Conservation (phyloP, 1,140 invertebrate species). For the Trialeurodes vaporariorum region DNA sequence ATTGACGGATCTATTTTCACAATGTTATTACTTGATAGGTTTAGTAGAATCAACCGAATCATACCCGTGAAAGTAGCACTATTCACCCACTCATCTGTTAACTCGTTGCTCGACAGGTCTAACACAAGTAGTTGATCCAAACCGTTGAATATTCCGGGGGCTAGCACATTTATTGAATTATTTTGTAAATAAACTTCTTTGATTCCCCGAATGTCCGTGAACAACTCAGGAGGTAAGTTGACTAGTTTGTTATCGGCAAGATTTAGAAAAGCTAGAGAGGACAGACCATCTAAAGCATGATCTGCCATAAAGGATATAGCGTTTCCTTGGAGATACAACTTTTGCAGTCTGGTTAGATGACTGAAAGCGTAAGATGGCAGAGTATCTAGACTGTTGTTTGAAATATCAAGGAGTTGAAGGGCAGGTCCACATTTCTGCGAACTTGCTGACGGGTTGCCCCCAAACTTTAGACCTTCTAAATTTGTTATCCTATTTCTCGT, state of each 20-base stretch:
- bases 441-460: conserved; percentile 37
- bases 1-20: conserved; percentile 62
- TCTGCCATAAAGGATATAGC: conserved; percentile 64
- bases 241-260: conserved; percentile 69
- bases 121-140: conserved; percentile 66
- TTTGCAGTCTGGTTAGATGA: conserved; percentile 48
- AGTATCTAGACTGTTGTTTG: conserved; percentile 68
- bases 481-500: conserved; percentile 69
- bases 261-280: conserved; percentile 59
- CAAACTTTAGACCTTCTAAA: conserved; percentile 59
- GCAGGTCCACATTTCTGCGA: conserved; percentile 54
- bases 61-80: conserved; percentile 73
- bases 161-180: conserved; percentile 74
- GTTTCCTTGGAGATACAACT: conserved; percentile 53
- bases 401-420: conserved; percentile 61
- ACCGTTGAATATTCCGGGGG: conserved; percentile 71
- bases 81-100: conserved; percentile 78
- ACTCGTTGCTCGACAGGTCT: conserved; percentile 73
- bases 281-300: conserved; percentile 65
- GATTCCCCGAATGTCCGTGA: conserved; percentile 62
- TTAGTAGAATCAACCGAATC: conserved; percentile 63
- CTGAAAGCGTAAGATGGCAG: conserved; percentile 63
- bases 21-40: conserved; percentile 69
- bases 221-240: conserved; percentile 69
- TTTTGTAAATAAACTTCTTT: conserved; percentile 73